These are phyloP conservation scores for Latrodectus hesperus DNA, from an alignment of 2,888 invertebrate species.

Conservation along the genomic window DNA sequence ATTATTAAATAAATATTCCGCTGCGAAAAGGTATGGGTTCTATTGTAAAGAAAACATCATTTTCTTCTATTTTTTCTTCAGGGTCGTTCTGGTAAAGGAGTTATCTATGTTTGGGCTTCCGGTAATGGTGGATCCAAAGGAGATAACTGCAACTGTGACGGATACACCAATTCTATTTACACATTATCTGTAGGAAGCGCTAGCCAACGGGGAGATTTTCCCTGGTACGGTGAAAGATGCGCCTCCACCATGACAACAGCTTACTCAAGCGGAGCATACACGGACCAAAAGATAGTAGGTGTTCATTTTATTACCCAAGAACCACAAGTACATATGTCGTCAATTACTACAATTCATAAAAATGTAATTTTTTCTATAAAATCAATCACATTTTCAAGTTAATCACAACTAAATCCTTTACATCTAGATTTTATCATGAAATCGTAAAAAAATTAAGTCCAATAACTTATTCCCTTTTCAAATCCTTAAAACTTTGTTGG, in stretches of 20 bases:
- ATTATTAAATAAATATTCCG: too few relatives aligned
- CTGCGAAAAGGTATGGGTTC: too few relatives aligned
- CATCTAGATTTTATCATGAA: too few relatives aligned
- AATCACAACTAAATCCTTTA: too few relatives aligned
- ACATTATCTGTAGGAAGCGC: conserved; percentile 92
- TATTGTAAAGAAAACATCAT: not conserved
- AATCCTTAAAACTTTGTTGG: too few relatives aligned
- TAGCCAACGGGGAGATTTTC: conserved; percentile 82
- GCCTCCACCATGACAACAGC: conserved; percentile 90
- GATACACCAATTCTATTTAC: conserved; percentile 88
- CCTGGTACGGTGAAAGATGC: conserved; percentile 94
- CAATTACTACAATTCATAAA: too few relatives aligned
- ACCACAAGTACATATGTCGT: too few relatives aligned
- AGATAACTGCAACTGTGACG: conserved; percentile 95
- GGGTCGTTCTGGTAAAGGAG: conserved; percentile 85
- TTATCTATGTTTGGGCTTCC: conserved; percentile 93
- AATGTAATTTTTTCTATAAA: too few relatives aligned
- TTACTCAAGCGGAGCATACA: conserved; percentile 89
- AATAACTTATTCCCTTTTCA: too few relatives aligned
- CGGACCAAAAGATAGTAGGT: conserved; percentile 91
- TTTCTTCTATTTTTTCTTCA: conserved; percentile 71
- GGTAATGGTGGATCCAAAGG: conserved; percentile 89
- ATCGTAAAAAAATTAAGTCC: too few relatives aligned
- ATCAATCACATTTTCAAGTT: too few relatives aligned
- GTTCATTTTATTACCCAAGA: not conserved